A percentile compares a stretch with the other conserved stretches of the same genome.
These are phyloP conservation scores for pig (Sus scrofa) DNA, from an alignment of 2,113 vertebrate genomes.

Conservation along the genomic window T2T-Sscrofa CM000826.6:95340501-95341000, in stretches of 20 bases:
- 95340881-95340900: neutral
- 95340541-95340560: no score
- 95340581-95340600: no score
- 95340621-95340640: neutral
- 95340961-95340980: neutral
- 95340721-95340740: neutral
- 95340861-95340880: neutral
- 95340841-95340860: neutral
- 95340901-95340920: neutral
- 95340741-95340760: neutral
- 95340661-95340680: neutral
- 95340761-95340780: neutral
- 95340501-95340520: no score
- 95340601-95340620: no score
- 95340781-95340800: neutral
- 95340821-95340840: neutral
- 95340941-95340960: neutral
- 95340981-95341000: neutral
- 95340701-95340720: neutral
- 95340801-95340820: neutral
- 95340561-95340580: no score
- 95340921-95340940: neutral
- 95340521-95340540: no score
- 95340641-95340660: neutral
- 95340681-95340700: neutral